Conservation (phyloP, 1,140 invertebrate species). For the Drosophila watanabei region DNA sequence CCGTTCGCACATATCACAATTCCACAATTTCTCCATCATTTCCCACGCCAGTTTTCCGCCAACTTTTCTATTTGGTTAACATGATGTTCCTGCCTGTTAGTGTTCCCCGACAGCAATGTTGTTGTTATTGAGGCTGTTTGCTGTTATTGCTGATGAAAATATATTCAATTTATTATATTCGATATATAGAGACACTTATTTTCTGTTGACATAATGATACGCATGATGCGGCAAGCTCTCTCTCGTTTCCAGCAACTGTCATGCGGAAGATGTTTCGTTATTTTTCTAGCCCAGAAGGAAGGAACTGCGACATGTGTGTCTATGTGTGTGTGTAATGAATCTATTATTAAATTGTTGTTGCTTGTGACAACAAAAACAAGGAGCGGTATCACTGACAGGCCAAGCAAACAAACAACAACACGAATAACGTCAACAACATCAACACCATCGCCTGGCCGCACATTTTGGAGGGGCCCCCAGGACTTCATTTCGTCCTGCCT, state of each 20-base stretch:
- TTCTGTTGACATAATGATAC: slow-evolving; percentile 75
- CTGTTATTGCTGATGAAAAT: slow-evolving; percentile 80
- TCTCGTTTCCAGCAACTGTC: slow-evolving; percentile 27
- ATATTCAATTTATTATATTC: slow-evolving; percentile 83
- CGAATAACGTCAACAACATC: slow-evolving; percentile 54
- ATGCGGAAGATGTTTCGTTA: slow-evolving; percentile 54
- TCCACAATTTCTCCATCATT: neutral
- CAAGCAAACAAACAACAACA: slow-evolving; percentile 55
- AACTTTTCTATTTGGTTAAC: slow-evolving; percentile 72
- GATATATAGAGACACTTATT: slow-evolving; percentile 80
- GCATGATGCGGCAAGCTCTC: slow-evolving; percentile 50
- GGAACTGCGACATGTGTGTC: slow-evolving; percentile 19
- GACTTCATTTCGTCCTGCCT: neutral
- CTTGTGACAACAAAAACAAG: slow-evolving; percentile 65
- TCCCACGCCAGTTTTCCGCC: neutral
- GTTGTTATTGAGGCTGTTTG: slow-evolving; percentile 65
- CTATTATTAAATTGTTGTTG: slow-evolving; percentile 83
- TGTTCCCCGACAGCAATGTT: slow-evolving; percentile 15
- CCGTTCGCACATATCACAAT: slow-evolving; percentile 13
- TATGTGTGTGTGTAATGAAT: slow-evolving; percentile 74
- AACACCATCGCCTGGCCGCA: slow-evolving; percentile 57
- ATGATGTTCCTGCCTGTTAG: slow-evolving; percentile 54
- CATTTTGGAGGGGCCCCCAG: slow-evolving; percentile 31
- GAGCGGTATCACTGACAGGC: slow-evolving; percentile 23
- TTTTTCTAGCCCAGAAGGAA: slow-evolving; percentile 58